Percentiles rank a stretch among this genome's conserved stretches.
These are phyloP conservation scores for Ctenochaetus hawaiiensis DNA, from an alignment of 2,797 vertebrate species.

Conservation along the genomic window DNA sequence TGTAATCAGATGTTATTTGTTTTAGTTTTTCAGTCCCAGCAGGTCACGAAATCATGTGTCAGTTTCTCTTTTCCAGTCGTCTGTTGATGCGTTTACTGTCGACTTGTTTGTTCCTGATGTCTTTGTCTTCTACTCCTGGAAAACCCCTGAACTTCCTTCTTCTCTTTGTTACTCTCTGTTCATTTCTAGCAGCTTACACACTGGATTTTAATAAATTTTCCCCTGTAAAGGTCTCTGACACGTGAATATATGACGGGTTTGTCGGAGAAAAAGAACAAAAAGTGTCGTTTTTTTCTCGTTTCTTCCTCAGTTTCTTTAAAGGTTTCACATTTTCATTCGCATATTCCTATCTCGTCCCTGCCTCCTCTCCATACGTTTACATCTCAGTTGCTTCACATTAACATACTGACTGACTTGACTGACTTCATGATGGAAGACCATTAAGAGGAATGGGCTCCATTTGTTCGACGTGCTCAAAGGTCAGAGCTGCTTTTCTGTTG, in stretches of 20 bases:
- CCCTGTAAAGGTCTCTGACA: not conserved
- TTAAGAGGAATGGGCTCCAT: constrained; percentile 15
- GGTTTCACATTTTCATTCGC: not conserved
- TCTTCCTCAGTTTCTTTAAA: not conserved
- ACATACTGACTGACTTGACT: constrained; percentile 19
- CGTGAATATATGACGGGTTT: not conserved
- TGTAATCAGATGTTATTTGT: too few relatives aligned
- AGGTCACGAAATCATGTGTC: not conserved
- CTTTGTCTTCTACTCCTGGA: constrained; percentile 14
- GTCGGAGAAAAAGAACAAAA: not conserved
- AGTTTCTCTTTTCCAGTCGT: not conserved
- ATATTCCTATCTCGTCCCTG: not conserved
- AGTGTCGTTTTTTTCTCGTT: not conserved
- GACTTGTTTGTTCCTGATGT: not conserved
- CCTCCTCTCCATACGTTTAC: constrained; percentile 7
- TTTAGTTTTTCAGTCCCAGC: not conserved
- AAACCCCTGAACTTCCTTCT: constrained; percentile 26
- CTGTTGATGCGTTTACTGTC: constrained; percentile 17
- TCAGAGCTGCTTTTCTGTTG: constrained; percentile 11
- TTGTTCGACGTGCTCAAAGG: constrained; percentile 22
- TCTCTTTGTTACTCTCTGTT: not conserved
- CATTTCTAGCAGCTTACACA: not conserved
- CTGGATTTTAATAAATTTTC: not conserved
- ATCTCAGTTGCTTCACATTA: constrained; percentile 34
- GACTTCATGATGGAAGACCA: constrained; percentile 23